phyloP scores from a whole-genome alignment of 2,797 vertebrate genomes.

The Manis pentadactyla region DNA sequence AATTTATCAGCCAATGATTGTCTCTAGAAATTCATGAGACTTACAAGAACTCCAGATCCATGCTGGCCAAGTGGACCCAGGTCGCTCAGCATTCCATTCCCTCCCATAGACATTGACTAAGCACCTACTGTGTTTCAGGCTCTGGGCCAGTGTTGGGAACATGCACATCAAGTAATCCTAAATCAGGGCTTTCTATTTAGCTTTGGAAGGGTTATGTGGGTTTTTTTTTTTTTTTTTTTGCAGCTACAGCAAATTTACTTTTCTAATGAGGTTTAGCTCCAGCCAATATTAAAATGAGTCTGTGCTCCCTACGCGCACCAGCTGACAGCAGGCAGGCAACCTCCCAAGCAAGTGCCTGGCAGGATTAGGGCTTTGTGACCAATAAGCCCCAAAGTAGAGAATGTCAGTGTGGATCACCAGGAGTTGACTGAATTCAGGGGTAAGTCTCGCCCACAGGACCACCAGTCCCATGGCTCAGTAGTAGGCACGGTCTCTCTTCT shows the following conservation, averaged over 20 bases:
- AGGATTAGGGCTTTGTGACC: constrained; percentile 9
- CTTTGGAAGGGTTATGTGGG: constrained; percentile 48
- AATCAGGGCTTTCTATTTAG: constrained; percentile 48
- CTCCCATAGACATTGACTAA: background rate
- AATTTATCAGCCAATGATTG: background rate
- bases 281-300: constrained; percentile 80
- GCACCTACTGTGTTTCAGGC: background rate
- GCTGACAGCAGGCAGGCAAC: constrained; percentile 61
- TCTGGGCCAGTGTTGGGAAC: background rate
- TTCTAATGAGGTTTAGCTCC: constrained; percentile 78
- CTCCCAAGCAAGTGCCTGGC: constrained; percentile 54
- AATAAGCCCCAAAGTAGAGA: background rate
- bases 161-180: background rate
- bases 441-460: background rate
- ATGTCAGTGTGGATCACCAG: background rate
- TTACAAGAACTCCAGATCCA: background rate
- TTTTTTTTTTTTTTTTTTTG: constrained; percentile 33
- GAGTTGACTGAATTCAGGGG: background rate
- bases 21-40: background rate
- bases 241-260: constrained; percentile 80
- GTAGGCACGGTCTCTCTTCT: background rate
- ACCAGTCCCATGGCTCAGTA: background rate
- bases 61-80: background rate
- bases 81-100: background rate
- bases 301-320: constrained; percentile 4